Conservation (phyloP, 2,113 vertebrate species). For the Mormyrus lacerda region DNA sequence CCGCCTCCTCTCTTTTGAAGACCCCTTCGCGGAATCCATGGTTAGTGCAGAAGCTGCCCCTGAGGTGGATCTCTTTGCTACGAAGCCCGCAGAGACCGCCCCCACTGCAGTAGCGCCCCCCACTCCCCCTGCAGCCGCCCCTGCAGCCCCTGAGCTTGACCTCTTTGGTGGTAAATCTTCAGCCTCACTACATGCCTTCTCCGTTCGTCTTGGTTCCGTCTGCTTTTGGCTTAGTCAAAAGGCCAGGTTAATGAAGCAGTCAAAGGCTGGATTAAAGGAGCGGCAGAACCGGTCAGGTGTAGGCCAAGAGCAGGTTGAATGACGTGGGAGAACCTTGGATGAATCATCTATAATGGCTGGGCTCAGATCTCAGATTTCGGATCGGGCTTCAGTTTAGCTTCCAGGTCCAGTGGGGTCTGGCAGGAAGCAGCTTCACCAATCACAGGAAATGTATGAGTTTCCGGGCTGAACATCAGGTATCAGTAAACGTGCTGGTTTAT, state of each 20-base stretch:
- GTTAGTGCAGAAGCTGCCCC: slow-evolving; percentile 71
- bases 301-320: background rate
- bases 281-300: background rate
- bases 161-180: slow-evolving; percentile 90
- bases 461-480: background rate
- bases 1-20: slow-evolving; percentile 60
- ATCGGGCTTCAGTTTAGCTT: background rate
- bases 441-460: background rate
- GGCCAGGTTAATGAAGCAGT: background rate
- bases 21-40: slow-evolving; percentile 85
- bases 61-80: slow-evolving; percentile 90
- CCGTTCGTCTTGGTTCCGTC: slow-evolving; percentile 7
- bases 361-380: background rate
- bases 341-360: background rate
- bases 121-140: slow-evolving; percentile 50
- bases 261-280: background rate
- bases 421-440: background rate
- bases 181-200: slow-evolving; percentile 34
- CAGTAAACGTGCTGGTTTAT: background rate
- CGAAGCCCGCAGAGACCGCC: slow-evolving; percentile 79
- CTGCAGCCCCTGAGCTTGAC: slow-evolving; percentile 75
- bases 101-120: slow-evolving; percentile 75
- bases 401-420: background rate
- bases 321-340: background rate
- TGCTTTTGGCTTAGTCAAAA: background rate